Percentiles rank a stretch among this genome's conserved stretches.
These are phyloP conservation scores for Cephus cinctus DNA, from an alignment of 1,140 invertebrate genomes.

Conservation along the genomic window DNA sequence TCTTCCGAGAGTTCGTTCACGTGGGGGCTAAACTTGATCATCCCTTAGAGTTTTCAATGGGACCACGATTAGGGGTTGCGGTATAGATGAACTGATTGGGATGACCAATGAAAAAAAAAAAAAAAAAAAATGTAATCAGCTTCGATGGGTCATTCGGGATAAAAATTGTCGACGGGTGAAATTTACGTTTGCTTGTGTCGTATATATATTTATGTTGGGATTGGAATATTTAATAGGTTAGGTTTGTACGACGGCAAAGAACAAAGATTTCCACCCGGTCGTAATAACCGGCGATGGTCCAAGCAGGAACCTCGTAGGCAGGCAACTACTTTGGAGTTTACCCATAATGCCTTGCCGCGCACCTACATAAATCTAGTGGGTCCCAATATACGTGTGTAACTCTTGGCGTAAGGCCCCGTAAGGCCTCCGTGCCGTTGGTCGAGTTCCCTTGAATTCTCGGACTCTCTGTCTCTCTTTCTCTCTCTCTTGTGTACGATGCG, in stretches of 20 bases:
- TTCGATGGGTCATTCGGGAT: not conserved
- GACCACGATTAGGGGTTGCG: not conserved
- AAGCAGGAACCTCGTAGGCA: slow-evolving; percentile 8
- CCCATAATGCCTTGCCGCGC: slow-evolving; percentile 20
- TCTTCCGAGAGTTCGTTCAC: no score
- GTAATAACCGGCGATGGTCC: not conserved
- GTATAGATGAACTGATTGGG: not conserved
- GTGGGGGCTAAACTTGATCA: no score
- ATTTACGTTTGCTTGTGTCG: no score
- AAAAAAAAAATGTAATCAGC: not conserved
- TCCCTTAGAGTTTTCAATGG: no score
- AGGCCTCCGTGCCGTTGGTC: no score
- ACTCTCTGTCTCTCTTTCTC: slow-evolving; percentile 7
- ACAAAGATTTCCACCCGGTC: slow-evolving; percentile 19
- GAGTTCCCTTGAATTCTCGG: slow-evolving; percentile 24
- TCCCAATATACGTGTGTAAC: slow-evolving; percentile 24
- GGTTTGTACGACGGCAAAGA: no score
- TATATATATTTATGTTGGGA: not conserved
- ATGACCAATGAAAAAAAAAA: not conserved
- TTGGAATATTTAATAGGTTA: no score
- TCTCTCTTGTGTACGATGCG: not conserved
- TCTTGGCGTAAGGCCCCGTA: slow-evolving; percentile 8
- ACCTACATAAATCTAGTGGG: slow-evolving; percentile 43
- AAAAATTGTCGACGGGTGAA: not conserved
- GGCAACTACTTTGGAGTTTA: slow-evolving; percentile 29